Evolutionary conservation across 2,888 invertebrate species (phyloP).

Genomic region (Drosophila koepferae): DNA sequence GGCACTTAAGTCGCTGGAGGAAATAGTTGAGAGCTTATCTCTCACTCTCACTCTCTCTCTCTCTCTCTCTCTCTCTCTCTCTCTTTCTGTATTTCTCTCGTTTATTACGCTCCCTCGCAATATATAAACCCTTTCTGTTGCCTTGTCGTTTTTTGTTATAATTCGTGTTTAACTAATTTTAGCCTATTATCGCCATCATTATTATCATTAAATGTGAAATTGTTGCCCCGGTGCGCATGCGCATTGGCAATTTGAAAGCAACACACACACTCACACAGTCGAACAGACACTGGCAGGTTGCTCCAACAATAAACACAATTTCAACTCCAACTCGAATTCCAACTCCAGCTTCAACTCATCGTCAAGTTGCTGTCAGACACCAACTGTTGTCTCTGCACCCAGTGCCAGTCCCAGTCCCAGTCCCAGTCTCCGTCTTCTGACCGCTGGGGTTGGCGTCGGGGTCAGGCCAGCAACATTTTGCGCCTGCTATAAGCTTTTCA

Average conservation of each 20-base stretch:
- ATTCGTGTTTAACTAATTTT: constrained; percentile 81
- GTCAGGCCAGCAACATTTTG: constrained; percentile 61
- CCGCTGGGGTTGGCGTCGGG: constrained; percentile 71
- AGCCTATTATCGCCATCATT: constrained; percentile 80
- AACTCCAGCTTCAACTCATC: constrained; percentile 38
- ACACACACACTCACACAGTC: constrained; percentile 12
- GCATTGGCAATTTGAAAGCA: constrained; percentile 74
- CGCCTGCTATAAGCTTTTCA: constrained; percentile 73
- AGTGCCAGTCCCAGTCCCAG: constrained; percentile 19
- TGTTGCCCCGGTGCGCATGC: constrained; percentile 67
- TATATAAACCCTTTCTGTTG: constrained; percentile 50
- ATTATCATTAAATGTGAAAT: constrained; percentile 81
- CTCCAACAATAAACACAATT: constrained; percentile 40
- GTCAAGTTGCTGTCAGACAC: constrained; percentile 77
- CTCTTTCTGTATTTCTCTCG: constrained; percentile 26
- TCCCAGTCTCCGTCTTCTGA: constrained; percentile 29
- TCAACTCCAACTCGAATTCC: constrained; percentile 21
- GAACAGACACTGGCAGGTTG: constrained; percentile 45
- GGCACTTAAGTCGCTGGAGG: constrained; percentile 64
- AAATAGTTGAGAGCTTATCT: constrained; percentile 61
- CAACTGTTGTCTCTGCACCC: constrained; percentile 69
- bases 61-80: constrained; percentile 17
- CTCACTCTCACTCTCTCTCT: constrained; percentile 34
- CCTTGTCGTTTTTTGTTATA: constrained; percentile 60
- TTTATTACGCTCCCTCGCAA: constrained; percentile 53